A percentile compares a stretch with the other conserved stretches of the same genome.
Evolutionary conservation across 2,113 vertebrate species (phyloP).

Genomic region (Athene noctua): DNA sequence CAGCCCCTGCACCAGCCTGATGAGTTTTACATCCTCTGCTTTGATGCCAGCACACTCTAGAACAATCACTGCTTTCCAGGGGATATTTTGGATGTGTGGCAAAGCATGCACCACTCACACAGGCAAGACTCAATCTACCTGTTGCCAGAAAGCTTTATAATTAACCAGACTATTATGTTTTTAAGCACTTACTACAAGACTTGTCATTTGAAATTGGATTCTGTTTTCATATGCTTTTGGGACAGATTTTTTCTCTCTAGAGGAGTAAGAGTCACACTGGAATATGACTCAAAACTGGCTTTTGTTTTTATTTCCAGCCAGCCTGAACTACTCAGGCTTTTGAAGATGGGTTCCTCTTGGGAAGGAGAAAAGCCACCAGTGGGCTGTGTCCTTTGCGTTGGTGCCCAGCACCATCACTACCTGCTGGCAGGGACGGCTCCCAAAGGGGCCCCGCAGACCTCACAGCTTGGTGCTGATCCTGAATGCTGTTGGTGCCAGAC

Average conservation of each 20-base stretch:
- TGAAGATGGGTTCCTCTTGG: neutral
- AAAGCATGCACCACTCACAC: neutral
- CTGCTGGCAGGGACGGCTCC: neutral
- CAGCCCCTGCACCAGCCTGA: neutral
- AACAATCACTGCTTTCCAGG: neutral
- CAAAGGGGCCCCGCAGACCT: too few species aligned
- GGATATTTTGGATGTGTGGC: neutral
- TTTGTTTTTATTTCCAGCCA: neutral
- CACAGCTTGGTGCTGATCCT: rapidly evolving
- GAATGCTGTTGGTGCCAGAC: neutral
- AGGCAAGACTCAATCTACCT: neutral
- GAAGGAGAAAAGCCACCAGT: neutral
- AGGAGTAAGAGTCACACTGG: neutral
- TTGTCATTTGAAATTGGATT: neutral
- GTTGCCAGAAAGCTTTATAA: neutral
- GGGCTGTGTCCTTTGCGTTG: neutral
- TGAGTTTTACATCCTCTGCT: neutral
- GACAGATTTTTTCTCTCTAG: neutral
- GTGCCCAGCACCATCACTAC: neutral
- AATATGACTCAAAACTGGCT: neutral
- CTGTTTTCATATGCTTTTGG: neutral
- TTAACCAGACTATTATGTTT: neutral
- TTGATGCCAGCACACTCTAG: neutral
- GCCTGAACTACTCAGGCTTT: neutral
- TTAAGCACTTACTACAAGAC: neutral